These are phyloP conservation scores for Lynx canadensis DNA, from an alignment of 2,113 vertebrate species.

Conservation along the genomic window DNA sequence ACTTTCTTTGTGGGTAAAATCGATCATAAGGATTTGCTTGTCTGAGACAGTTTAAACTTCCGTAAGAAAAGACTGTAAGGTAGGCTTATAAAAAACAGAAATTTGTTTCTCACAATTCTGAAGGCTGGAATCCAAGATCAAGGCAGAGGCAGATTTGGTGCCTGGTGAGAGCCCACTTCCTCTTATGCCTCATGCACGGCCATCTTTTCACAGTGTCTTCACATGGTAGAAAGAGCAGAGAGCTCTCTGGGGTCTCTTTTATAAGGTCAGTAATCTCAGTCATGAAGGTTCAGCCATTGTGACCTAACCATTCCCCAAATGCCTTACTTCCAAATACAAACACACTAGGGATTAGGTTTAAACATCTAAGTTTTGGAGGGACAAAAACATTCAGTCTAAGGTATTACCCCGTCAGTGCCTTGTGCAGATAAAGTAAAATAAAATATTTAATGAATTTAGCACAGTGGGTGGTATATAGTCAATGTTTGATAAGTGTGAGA, in stretches of 20 bases:
- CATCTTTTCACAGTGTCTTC: neutral
- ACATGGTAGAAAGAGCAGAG: neutral
- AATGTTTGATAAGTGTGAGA: neutral
- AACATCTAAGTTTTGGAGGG: neutral
- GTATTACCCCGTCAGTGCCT: neutral
- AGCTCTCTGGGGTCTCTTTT: neutral
- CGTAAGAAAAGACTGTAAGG: too few species aligned
- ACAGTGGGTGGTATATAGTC: fast-evolving
- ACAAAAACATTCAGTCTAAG: neutral
- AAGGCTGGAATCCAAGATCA: neutral
- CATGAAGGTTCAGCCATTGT: neutral
- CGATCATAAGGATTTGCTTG: neutral
- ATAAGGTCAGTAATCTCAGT: neutral
- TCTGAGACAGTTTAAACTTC: neutral
- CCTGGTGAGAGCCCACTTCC: neutral
- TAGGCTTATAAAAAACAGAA: neutral
- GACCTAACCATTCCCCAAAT: neutral
- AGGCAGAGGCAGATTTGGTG: neutral
- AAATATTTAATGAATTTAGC: neutral
- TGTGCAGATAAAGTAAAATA: neutral
- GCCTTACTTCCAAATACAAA: neutral
- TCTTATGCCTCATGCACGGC: too few species aligned
- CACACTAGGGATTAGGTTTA: neutral
- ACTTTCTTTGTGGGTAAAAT: neutral
- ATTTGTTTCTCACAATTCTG: neutral